Evolutionary conservation across 2,888 invertebrate species (phyloP), one percentile per base, ranked within the genome.

Genomic region (Lepidocyrtoides sp.): DNA sequence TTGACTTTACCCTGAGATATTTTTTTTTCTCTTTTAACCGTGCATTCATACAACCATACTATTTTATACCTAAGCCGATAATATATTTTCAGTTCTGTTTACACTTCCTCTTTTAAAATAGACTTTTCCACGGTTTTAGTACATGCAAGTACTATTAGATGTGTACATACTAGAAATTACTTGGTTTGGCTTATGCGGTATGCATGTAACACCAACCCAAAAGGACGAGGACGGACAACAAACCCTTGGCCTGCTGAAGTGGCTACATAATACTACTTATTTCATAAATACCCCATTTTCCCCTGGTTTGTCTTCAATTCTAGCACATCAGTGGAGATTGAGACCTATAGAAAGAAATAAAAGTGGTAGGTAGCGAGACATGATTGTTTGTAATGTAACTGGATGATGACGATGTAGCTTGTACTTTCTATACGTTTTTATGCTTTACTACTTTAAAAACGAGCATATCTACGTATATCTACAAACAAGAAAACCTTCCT

Each of bases 241-340:
- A 72, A 36, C 17, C 17, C 17, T 36, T 72, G 36, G 36, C 79
- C 48, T 57, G 81, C 36, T 81, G 63, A 79, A 82, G 82, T 82
- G 82, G 82, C 14, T 14, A 26, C 44, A 63, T 82, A 82, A 82
- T 82, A n/a, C 82, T 41, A 44, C 63, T 63, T 82, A 63, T 41
- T 82, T 44, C 17, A 41, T 41, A 41, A 72, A 72, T 23, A 72
- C 41, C n/a, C n/a, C n/a, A n/a, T 17, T 36, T 44, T 72, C 14
- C 48, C 26, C 14, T 29, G 29, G 60, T 63, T 63, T 29, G 26
- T 63, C 14, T 29, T 17, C 12, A 63, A 29, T 63, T 12, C 12
- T 63, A 26, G 12, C 1, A 57, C 14, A 26, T 29, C 60, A 63
- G 60, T 26, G 20, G 57, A 29, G 12, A 12, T 14, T 0, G 29